Base-by-base conservation (phyloP, 1,140 invertebrate genomes). In the Cydia pomonella region DNA sequence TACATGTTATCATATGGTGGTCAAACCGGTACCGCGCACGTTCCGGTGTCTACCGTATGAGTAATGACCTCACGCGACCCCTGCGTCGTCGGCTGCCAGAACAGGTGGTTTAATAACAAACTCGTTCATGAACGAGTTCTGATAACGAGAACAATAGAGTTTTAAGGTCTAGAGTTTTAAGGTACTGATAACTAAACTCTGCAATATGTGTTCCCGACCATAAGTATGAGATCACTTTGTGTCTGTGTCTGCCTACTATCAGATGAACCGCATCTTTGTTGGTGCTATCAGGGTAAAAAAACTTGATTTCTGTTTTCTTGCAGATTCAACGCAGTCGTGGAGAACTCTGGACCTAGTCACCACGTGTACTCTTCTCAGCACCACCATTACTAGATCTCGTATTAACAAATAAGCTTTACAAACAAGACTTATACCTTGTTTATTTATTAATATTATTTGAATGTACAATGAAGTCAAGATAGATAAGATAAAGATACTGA, bases 311-410 rank as follows among this genome's bases (percentile, higher is more conserved):
- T 73, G 23, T 77, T 82, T 86, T 75, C 16, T 91, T 90, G 33
- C 87, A 93, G 93, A 77, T 95, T 95, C 91, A 95, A 95, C 86
- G 95, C 95, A 50, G 94, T 95, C 27, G 95, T 95, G 12, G 93
- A 94, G 77, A 95, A 95, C 83, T 90, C 88, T 62, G 90, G 88
- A 18, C 87, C 88, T 71, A 91, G 84, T 77, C 88, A 90, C 74
- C 88, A 91, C 79, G 80, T 88, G 12, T 90, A 92, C 82, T 84
- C 85, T 9, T 86, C 90, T 33, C 90, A 92, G 69, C 76, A 86
- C 75, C 88, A 90, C 72, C 85, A 87, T 73, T 86, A 90, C 73
- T 82, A 80, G 75, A 80, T 74, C 73, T 75, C 72, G 72, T 7
- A 23, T 59, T 33, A 72, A 71, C 53, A 69, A 53, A 10, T 38